A percentile compares a stretch with the other conserved stretches of the same genome.
phyloP scores from a whole-genome alignment of 2,113 vertebrate genomes.

The Suricata suricatta region DNA sequence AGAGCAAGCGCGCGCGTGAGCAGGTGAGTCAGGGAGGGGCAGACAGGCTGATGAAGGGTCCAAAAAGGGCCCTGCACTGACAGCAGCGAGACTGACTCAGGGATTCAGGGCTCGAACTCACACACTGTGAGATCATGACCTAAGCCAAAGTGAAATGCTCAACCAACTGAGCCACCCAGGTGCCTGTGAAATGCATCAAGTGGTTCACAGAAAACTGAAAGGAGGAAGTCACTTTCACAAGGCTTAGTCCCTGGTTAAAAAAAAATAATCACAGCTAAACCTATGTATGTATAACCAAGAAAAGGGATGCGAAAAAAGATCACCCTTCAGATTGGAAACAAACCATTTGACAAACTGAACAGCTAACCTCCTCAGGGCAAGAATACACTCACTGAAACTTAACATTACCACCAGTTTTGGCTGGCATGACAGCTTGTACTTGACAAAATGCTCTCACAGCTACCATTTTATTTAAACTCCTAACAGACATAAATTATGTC shows the following conservation, averaged over 20 bases:
- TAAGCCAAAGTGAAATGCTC: too few relatives aligned
- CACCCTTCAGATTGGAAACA: neutral
- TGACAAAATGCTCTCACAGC: slow-evolving; percentile 24
- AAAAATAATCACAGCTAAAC: slow-evolving; percentile 20
- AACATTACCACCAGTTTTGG: neutral
- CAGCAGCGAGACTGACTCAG: too few relatives aligned
- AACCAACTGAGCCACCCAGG: too few relatives aligned
- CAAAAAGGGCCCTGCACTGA: too few relatives aligned
- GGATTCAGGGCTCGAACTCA: too few relatives aligned
- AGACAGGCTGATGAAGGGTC: too few relatives aligned
- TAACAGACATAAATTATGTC: slow-evolving; percentile 7
- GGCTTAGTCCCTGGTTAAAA: neutral
- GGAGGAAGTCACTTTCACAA: slow-evolving; percentile 61
- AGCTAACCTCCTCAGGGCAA: slow-evolving; percentile 6
- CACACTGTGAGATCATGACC: too few relatives aligned
- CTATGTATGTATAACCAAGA: slow-evolving; percentile 5
- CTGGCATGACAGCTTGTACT: neutral
- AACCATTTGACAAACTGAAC: slow-evolving; percentile 31
- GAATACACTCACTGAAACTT: neutral
- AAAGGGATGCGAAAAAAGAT: neutral
- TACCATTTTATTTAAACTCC: slow-evolving; percentile 42
- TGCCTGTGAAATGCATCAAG: too few relatives aligned
- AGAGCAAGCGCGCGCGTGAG: too few relatives aligned
- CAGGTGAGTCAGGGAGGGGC: too few relatives aligned
- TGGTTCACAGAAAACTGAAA: slow-evolving; percentile 52